Base-by-base conservation (phyloP, 1,140 invertebrate species). In the Philotrypesis tridentata region DNA sequence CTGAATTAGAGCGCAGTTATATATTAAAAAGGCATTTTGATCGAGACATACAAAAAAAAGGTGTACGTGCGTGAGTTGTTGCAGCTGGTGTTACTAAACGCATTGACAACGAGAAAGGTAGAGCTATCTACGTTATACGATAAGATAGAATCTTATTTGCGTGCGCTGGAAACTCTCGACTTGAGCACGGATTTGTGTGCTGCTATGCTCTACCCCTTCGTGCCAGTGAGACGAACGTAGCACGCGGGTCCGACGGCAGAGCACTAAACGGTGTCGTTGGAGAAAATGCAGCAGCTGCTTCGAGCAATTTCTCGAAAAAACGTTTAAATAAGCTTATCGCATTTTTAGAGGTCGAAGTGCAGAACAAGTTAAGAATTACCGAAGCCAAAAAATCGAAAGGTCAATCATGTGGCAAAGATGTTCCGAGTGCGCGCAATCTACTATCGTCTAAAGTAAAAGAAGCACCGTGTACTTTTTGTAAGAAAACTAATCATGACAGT, bases 141-240 rank as follows among this genome's bases (percentile, higher is more conserved):
- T 68, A 85, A 85, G 31, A 67, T 90, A 27, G 84, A 87, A 67
- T 43, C 85, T 8, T 86, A 89, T n/a, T 76, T 90, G 14, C 65
- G 83, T 40, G 82, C 85, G 1, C 77, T 91, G 1, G 86, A 89
- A 60, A 82, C 86, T 0, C 74, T 90, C 0, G 85, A 86, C 14
- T 85, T 91, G 21, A 87, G 85, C 0, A 87, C 82, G 1, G 87
- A 89, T 33, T 88, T 87, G 61, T 89, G 83, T 71, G 86, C 88
- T 0, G 83, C 86, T 11, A 87, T 91, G 80, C 67, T 90, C 0
- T 90, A 86, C 74, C 89, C 89, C 0, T 70, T 91, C 8, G 14
- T n/a, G 14, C 14, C 14, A n/a, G n/a, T 60, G 55, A 14, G 33
- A 6, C 12, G 2, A n/a, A 60, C 55, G 55, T 21, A n/a, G n/a